Base-by-base conservation (phyloP, 2,113 vertebrate species). In the Heteronetta atricapilla region DNA sequence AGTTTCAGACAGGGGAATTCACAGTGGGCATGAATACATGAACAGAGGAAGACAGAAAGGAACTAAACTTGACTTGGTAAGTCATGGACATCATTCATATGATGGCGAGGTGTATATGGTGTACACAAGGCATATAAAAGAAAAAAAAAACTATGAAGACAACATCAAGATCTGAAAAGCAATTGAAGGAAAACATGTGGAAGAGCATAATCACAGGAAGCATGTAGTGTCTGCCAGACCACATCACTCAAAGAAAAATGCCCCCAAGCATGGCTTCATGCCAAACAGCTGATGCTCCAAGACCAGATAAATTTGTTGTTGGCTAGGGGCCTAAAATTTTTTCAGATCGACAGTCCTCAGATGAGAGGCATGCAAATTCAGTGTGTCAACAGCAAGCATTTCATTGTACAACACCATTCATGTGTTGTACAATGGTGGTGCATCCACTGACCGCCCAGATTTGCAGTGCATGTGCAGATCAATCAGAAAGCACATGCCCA, bases 401-500 rank as follows among this genome's bases (percentile, higher is more conserved):
- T 63, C 68, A 82, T 58, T n/a, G n/a, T n/a, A n/a, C n/a, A n/a
- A 34, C 14, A 6, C 7, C 21, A 62, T 36, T 19, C 25, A 1
- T 5, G 40, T 72, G 26, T 28, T 11, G 9, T 69, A 19, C 58
- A 12, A 6, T 13, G 67, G 25, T 29, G 63, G 13, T 34, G 22
- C 19, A 6, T 34, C 14, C 18, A 3, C 17, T 29, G 76, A 36
- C 46, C 36, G 40, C 55, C 25, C 25, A 33, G 48, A 72, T 63
- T 68, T 60, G 68, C 42, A 59, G 28, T 50, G 44, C 33, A 4
- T 8, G 33, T 4, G 17, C 36, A 53, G 42, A 63, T 34, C 18
- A 34, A 4, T 59, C 0, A 0, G 11, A 40, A 33, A 60, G 28
- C 38, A 31, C 0, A 0, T 64, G 20, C 25, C 26, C 18, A 31